These are phyloP conservation scores for Patella ulyssiponensis DNA, from an alignment of 2,888 invertebrate species.

Conservation along the genomic window DNA sequence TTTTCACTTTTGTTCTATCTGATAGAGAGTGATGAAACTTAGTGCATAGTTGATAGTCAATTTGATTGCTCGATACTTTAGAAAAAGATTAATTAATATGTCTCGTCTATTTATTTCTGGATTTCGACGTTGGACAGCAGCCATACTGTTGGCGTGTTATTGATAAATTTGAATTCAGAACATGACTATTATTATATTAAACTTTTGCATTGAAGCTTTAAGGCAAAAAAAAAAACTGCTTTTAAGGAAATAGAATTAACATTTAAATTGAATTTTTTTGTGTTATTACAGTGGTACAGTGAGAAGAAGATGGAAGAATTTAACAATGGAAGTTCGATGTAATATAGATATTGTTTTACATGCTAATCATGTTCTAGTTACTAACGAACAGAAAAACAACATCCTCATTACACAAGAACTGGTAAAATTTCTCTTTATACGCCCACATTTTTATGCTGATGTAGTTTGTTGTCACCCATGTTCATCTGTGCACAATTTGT, in stretches of 20 bases:
- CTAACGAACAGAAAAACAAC: conserved; percentile 69
- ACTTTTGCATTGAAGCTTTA: neutral
- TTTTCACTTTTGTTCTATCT: too few relatives aligned
- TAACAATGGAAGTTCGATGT: conserved; percentile 77
- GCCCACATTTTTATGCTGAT: too few relatives aligned
- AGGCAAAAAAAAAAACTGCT: neutral
- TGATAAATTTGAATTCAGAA: neutral
- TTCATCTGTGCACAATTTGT: too few relatives aligned
- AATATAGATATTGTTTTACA: conserved; percentile 82
- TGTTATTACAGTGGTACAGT: conserved; percentile 80
- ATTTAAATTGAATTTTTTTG: neutral
- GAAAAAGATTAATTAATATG: too few relatives aligned
- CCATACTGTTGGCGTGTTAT: too few relatives aligned
- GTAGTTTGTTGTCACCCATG: too few relatives aligned
- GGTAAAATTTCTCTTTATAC: conserved; percentile 43
- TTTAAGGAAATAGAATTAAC: neutral
- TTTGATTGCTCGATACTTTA: too few relatives aligned
- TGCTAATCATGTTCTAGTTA: conserved; percentile 80
- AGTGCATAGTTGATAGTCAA: too few relatives aligned
- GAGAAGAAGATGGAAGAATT: conserved; percentile 81
- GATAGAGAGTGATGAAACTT: too few relatives aligned
- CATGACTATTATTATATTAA: neutral
- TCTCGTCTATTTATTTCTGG: too few relatives aligned
- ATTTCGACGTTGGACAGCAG: too few relatives aligned
- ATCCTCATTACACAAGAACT: conserved; percentile 68